Percentiles rank a stretch among this genome's conserved stretches.
Conservation (phyloP, 2,888 invertebrate genomes). For the Philopedon plagiatum region DNA sequence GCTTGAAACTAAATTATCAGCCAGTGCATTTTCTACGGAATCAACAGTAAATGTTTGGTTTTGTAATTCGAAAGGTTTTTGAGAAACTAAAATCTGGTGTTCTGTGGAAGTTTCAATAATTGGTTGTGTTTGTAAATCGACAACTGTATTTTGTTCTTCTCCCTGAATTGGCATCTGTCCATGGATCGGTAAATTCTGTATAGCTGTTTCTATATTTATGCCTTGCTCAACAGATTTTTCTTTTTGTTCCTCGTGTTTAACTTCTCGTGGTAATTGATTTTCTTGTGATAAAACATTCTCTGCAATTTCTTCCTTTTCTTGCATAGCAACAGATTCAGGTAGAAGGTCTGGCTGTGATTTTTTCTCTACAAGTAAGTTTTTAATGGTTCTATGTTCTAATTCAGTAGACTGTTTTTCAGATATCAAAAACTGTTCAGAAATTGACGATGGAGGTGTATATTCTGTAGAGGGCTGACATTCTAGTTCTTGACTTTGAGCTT, state of each 20-base stretch:
- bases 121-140: background rate
- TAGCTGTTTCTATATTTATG: background rate
- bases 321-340: background rate
- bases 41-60: background rate
- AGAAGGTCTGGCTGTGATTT: background rate
- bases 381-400: background rate
- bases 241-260: background rate
- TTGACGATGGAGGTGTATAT: background rate
- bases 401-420: background rate
- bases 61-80: background rate
- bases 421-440: conserved; percentile 1
- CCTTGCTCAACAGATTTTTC: background rate
- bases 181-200: background rate
- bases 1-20: conserved; percentile 25
- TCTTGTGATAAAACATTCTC: background rate
- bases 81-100: background rate
- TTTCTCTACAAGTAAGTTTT: background rate
- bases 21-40: conserved; percentile 1
- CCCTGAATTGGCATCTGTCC: background rate
- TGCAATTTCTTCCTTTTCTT: background rate
- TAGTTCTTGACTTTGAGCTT: no score
- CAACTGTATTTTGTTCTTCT: background rate
- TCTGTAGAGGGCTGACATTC: background rate
- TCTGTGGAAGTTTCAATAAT: background rate
- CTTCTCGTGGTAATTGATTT: background rate